Evolutionary conservation across 2,888 invertebrate genomes (phyloP), one percentile per base, ranked within the genome.

Genomic region (Macrophya alboannulata): DNA sequence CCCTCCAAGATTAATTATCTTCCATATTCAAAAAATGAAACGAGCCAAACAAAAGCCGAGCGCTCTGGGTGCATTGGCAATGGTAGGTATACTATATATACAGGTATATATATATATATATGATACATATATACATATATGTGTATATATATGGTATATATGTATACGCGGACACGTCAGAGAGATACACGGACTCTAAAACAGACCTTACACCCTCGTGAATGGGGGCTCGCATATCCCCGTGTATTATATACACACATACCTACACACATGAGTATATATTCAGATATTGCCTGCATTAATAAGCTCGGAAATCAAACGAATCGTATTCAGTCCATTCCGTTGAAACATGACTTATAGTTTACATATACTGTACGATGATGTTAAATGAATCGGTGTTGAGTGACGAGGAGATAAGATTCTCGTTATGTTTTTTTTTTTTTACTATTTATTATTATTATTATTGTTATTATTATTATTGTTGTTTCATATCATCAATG

Each of bases 1-100:
- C 90, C 89, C 90, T 88, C 90, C 89, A 92, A 93, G 93, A 93
- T 93, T 93, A 93, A 93, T 93, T 93, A 93, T 93, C 93, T 91
- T 90, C 88, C 91, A 90, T 92, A 92, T 92, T 93, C 92, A 90
- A 92, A 91, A 93, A 93, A 93, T 92, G 92, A 92, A 92, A 91
- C 88, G 88, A 86, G 82, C 87, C 90, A 89, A 90, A 91, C 90
- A 90, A 91, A 90, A 89, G 85, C 62, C 74, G 82, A 59, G 84
- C 85, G 85, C 68, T 79, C 43, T 81, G 48, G 85, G 88, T 82
- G 85, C 86, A 83, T 83, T 83, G 83, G 40, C 65, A 83, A 83
- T 68, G 83, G 68, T 48, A 25, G 25, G 31, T 77, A 31, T 17
- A 31, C 4, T 40, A 43, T n/a, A 43, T 72, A 43, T 25, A 76